Evolutionary conservation across 2,888 invertebrate genomes (phyloP).

Genomic region (Nomada lathburiana): DNA sequence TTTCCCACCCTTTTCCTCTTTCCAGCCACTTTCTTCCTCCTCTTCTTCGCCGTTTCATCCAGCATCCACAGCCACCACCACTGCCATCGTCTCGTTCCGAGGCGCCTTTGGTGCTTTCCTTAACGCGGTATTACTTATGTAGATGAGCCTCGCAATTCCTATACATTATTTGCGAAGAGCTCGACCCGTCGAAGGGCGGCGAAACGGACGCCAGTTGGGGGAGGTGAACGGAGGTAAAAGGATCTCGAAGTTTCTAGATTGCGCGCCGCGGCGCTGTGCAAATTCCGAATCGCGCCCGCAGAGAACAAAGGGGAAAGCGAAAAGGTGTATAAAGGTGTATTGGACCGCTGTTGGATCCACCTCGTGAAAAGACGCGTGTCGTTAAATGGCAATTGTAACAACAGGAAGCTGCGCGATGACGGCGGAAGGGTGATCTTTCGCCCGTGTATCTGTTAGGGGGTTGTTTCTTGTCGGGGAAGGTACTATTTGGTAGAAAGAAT

Average conservation of each 20-base stretch:
- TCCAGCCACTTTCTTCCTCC: conserved; percentile 48
- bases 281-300: conserved; percentile 66
- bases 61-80: conserved; percentile 60
- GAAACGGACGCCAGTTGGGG: conserved; percentile 56
- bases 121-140: conserved; percentile 84
- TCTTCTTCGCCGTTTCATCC: conserved; percentile 44
- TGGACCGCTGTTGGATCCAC: conserved; percentile 30
- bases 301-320: conserved; percentile 55
- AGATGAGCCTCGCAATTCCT: conserved; percentile 83
- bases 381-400: conserved; percentile 38
- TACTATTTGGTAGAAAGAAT: no score
- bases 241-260: conserved; percentile 82
- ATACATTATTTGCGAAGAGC: conserved; percentile 81
- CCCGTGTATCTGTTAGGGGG: no score
- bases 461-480: no score
- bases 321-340: conserved; percentile 28
- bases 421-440: background rate
- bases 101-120: conserved; percentile 81
- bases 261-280: conserved; percentile 71
- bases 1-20: conserved; percentile 29
- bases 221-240: conserved; percentile 70
- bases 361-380: conserved; percentile 54
- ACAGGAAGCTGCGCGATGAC: conserved; percentile 8
- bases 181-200: conserved; percentile 66
- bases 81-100: conserved; percentile 63